These are phyloP conservation scores for Heliconius eleuchia DNA, from an alignment of 1,140 invertebrate genomes.

Conservation along the genomic window DNA sequence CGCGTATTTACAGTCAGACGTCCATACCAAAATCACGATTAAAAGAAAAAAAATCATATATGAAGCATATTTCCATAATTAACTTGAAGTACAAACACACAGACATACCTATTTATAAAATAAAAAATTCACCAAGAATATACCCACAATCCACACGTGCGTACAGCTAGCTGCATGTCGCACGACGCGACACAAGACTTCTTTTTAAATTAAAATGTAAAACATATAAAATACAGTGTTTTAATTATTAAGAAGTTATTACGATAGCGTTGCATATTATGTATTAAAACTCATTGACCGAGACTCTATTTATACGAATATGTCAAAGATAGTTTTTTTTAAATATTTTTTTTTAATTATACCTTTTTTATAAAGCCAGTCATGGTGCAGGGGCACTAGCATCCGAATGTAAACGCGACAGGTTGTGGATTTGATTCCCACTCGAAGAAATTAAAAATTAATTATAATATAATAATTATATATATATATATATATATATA, in stretches of 20 bases:
- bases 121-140: not conserved
- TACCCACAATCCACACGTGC: not conserved
- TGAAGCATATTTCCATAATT: too few relatives aligned
- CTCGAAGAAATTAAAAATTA: too few relatives aligned
- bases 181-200: not conserved
- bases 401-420: too few relatives aligned
- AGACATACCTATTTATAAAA: too few relatives aligned
- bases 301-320: not conserved
- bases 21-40: too few relatives aligned
- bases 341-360: not conserved
- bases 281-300: slow-evolving; percentile 10
- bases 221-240: not conserved
- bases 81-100: too few relatives aligned
- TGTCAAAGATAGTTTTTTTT: not conserved
- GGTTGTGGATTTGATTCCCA: too few relatives aligned
- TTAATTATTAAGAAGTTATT: slow-evolving; percentile 8
- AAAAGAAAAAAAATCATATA: too few relatives aligned
- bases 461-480: too few relatives aligned
- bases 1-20: too few relatives aligned
- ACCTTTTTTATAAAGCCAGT: not conserved
- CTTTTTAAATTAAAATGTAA: not conserved
- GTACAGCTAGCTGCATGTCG: not conserved
- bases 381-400: too few relatives aligned
- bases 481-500: too few relatives aligned
- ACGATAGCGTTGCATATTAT: not conserved